Evolutionary conservation across 2,797 vertebrate genomes (phyloP).

Genomic region (Triplophysa yarkandensis): DNA sequence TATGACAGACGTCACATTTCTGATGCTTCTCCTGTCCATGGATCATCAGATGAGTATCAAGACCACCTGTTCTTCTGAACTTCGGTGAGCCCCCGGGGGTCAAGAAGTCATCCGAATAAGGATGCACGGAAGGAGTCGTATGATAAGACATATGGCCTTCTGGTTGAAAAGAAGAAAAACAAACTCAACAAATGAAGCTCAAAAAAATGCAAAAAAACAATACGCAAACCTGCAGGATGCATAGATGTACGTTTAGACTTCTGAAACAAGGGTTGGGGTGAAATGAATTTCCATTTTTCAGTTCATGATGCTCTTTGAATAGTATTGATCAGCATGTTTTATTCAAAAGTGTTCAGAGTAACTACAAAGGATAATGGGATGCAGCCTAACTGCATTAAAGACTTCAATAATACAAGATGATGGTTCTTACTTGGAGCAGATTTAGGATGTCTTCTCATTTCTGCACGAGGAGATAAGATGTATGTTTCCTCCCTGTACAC

Average conservation of each 20-base stretch:
- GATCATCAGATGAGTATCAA: constrained; percentile 74
- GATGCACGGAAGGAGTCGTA: not conserved
- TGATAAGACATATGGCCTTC: not conserved
- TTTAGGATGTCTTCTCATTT: constrained; percentile 2
- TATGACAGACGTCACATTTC: constrained; percentile 72
- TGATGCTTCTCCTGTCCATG: constrained; percentile 73
- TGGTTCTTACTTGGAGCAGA: not conserved
- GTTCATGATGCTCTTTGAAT: too few species aligned
- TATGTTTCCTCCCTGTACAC: constrained; percentile 28
- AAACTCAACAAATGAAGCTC: not conserved
- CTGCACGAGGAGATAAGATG: constrained; percentile 31
- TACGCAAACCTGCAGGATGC: too few species aligned
- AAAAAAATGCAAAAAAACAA: not conserved
- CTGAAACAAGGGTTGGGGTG: too few species aligned
- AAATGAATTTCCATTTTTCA: too few species aligned
- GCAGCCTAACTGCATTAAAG: not conserved
- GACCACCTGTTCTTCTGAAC: constrained; percentile 68
- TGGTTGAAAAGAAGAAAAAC: not conserved
- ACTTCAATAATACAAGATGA: not conserved
- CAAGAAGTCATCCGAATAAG: constrained; percentile 13
- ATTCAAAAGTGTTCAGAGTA: too few species aligned
- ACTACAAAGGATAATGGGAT: too few species aligned
- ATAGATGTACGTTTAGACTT: not conserved
- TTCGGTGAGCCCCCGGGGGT: constrained; percentile 13
- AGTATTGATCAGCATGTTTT: not conserved